Evolutionary conservation across 30 jellyfish, hydroid and myxozoan genomes (phyloP), one percentile per base, ranked within the genome.

Genomic region (Hydractinia symbiolongicarpus): DNA sequence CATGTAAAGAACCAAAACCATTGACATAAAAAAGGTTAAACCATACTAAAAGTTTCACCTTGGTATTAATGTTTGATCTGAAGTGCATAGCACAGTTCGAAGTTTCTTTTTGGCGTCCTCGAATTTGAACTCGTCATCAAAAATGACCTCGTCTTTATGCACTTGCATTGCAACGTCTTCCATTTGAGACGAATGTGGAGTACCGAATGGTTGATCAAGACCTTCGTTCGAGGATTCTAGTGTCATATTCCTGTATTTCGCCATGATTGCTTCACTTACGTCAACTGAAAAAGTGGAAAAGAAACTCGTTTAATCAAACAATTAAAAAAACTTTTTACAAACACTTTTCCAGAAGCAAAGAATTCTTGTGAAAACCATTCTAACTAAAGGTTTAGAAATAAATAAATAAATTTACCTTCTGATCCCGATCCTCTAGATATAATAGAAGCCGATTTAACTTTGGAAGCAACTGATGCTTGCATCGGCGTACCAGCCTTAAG

Each of bases 21-120:
- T 30, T 21, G 9, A 19, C 61, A 19, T 72, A n/a, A 19, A 14
- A 14, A n/a, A n/a, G 15, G 51, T 7, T 52, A 72, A 72, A 50
- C 40, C 17, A 72, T 11, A 4, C 11, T 9, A 2, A 72, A 15
- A 21, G 11, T 58, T 53, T 62, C 21, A 87, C 98, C 96, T 81
- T 68, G 98, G 98, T 15, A 93, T 82, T 56, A 76, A 81, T 62
- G 88, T 93, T 71, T 91, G 57, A 69, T 88, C 98, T 8, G 98
- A 86, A 71, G 89, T 93, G 79, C 98, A 86, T 20, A 93, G 78
- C 15, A 93, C 98, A 53, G 86, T 73, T 62, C 98, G 77, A 49
- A 93, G 78, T 82, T 93, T 93, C 67, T 95, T 69, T 72, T 93
- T 93, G 44, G 98, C 98, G 84, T 93, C 98, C 14, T 84, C 95